phyloP scores from a whole-genome alignment of 2,113 vertebrate species.

The Columba janthina region DNA sequence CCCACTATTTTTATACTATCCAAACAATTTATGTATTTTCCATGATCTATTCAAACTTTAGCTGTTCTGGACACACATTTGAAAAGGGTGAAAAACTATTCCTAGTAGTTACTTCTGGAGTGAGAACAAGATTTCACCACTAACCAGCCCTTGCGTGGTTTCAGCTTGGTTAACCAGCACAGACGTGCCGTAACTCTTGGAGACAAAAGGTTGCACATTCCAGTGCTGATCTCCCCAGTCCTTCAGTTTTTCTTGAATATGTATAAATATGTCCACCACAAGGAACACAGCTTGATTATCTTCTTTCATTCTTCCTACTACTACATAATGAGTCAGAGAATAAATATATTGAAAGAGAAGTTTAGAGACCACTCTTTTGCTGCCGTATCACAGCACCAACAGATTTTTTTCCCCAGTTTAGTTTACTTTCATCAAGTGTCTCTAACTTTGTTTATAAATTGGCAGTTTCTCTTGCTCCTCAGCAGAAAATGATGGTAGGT shows the following conservation, averaged over 20 bases:
- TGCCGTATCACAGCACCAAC: not conserved
- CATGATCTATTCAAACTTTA: not conserved
- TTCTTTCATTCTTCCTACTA: not conserved
- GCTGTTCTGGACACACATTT: not conserved
- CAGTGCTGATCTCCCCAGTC: not conserved
- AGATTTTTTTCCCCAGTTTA: rapidly evolving
- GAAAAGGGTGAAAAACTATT: not conserved
- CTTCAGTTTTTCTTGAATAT: not conserved
- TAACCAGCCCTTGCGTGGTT: not conserved
- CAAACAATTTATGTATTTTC: not conserved
- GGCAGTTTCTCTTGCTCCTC: not conserved
- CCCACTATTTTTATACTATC: not conserved
- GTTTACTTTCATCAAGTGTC: not conserved
- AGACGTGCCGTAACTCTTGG: not conserved
- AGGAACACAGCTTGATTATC: not conserved
- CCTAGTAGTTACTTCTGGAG: not conserved
- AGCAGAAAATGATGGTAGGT: not conserved
- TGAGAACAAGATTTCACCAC: not conserved
- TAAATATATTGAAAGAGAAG: not conserved
- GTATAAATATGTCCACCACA: rapidly evolving
- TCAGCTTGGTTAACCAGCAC: not conserved
- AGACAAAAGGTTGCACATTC: not conserved
- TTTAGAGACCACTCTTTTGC: not conserved
- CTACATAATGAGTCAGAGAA: not conserved
- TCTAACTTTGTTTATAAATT: not conserved